phyloP scores from a whole-genome alignment of 2,797 vertebrate species.

The Mus minutoides region DNA sequence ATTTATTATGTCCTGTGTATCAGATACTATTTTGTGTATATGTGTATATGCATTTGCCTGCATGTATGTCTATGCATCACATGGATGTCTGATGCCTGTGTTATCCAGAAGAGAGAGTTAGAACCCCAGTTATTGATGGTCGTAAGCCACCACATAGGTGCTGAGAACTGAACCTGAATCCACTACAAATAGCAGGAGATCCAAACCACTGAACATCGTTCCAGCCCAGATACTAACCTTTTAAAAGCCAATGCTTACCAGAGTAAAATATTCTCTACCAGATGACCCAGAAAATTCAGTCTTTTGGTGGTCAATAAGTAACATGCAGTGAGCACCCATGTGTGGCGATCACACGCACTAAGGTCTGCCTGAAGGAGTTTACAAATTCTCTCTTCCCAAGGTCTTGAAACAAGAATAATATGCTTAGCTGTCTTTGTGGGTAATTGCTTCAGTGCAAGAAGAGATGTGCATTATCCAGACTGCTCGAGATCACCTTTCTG shows the following conservation, averaged over 20 bases:
- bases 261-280: slow-evolving; percentile 42
- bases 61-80: background rate
- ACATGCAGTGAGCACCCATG: background rate
- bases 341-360: background rate
- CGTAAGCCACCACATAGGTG: background rate
- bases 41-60: background rate
- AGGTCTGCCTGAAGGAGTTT: slow-evolving; percentile 27
- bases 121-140: background rate
- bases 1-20: background rate
- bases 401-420: slow-evolving; percentile 7
- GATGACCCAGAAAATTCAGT: slow-evolving; percentile 37
- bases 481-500: background rate
- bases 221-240: background rate
- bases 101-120: background rate
- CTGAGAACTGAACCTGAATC: background rate
- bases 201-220: background rate
- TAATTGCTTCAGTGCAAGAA: slow-evolving; percentile 38
- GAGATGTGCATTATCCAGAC: background rate
- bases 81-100: background rate
- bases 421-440: background rate
- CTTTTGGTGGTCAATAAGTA: slow-evolving; percentile 20
- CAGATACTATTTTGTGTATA: background rate
- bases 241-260: background rate
- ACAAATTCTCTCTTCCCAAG: background rate
- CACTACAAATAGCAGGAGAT: background rate